These are phyloP conservation scores for Nycticebus coucang DNA, from an alignment of 2,113 vertebrate species.

Conservation along the genomic window DNA sequence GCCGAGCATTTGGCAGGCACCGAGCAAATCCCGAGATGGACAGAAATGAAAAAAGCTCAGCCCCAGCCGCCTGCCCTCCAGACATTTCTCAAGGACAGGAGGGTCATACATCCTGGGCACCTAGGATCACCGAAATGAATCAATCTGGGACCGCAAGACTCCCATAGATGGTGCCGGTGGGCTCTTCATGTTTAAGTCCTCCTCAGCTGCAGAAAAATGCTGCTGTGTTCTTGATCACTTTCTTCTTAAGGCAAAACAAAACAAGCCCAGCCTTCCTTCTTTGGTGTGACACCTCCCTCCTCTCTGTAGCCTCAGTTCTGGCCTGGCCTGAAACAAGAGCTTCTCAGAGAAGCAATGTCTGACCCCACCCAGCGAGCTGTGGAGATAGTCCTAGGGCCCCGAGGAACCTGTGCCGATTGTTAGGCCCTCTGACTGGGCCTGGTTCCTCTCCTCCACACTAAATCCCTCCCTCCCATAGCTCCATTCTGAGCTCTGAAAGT, in stretches of 20 bases:
- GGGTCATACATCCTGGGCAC: neutral
- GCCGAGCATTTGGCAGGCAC: conserved; percentile 19
- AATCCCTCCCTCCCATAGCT: neutral
- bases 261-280: neutral
- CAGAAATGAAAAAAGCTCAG: neutral
- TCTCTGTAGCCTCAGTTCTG: neutral
- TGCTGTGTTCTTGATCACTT: neutral
- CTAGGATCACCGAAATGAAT: neutral
- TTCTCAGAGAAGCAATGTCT: neutral
- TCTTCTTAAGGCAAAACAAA: conserved; percentile 12
- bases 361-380: neutral
- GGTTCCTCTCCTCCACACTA: neutral
- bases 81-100: conserved; percentile 44
- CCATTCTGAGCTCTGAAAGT: neutral
- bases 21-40: neutral
- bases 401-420: neutral
- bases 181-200: neutral
- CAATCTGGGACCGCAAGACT: neutral
- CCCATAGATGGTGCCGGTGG: neutral
- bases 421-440: too few species aligned
- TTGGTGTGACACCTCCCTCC: neutral
- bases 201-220: neutral
- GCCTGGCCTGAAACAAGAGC: neutral
- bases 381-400: too few species aligned
- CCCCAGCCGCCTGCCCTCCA: neutral